These are phyloP conservation scores for Andrena camellia DNA, from an alignment of 2,888 invertebrate genomes.

Conservation along the genomic window DNA sequence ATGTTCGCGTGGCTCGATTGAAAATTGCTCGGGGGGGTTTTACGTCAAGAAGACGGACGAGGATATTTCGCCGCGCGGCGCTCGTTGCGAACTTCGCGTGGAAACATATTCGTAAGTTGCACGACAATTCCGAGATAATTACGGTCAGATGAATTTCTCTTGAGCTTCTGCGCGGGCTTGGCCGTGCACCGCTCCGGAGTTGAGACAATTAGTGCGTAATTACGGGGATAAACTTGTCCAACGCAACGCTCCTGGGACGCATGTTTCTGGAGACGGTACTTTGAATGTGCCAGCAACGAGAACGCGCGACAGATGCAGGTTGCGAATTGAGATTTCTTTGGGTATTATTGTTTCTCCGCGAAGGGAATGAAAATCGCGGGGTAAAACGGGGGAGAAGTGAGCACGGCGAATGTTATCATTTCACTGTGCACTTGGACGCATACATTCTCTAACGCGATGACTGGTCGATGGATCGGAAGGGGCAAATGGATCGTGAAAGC, in stretches of 20 bases:
- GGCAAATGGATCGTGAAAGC: conserved; percentile 66
- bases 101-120: conserved; percentile 14
- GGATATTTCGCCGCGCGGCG: background rate
- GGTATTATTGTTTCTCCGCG: background rate
- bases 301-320: background rate
- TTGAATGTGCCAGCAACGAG: background rate
- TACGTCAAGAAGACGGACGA: background rate
- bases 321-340: background rate
- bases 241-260: background rate
- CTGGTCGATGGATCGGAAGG: conserved; percentile 68
- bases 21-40: background rate
- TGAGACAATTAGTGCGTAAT: conserved; percentile 41
- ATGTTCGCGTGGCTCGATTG: background rate
- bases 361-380: background rate
- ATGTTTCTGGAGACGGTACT: background rate
- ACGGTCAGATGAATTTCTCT: conserved; percentile 32
- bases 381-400: background rate
- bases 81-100: conserved; percentile 1
- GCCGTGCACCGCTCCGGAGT: background rate
- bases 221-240: conserved; percentile 30
- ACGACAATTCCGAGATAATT: conserved; percentile 33
- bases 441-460: conserved; percentile 35
- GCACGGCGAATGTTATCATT: conserved; percentile 5
- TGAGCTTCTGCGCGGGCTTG: conserved; percentile 4
- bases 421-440: conserved; percentile 7